A percentile compares a stretch with the other conserved stretches of the same genome.
Conservation (phyloP, 2,888 invertebrate genomes). For the Parnassius orleans region DNA sequence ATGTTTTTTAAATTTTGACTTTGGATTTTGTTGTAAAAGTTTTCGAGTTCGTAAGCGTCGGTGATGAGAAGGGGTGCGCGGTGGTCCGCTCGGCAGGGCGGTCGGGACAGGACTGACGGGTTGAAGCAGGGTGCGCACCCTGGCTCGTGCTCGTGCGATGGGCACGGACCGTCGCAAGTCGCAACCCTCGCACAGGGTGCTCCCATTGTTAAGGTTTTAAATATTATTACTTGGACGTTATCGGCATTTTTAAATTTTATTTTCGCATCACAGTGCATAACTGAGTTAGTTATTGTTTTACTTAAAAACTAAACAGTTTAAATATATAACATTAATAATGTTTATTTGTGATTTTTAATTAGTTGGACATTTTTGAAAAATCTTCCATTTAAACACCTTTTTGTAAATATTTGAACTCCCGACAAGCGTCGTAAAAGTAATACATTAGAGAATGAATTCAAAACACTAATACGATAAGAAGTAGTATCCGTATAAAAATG, state of each 20-base stretch:
- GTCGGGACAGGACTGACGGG: conserved; percentile 66
- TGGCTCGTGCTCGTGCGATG: conserved; percentile 66
- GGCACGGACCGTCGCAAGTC: conserved; percentile 48
- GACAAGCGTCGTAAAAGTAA: no score
- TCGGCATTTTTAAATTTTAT: background rate
- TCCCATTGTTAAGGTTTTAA: conserved; percentile 29
- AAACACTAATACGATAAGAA: no score
- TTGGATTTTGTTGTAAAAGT: conserved; percentile 34
- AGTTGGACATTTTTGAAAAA: no score
- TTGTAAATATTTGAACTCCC: no score
- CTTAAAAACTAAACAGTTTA: no score
- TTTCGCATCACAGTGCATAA: no score
- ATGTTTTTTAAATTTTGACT: conserved; percentile 24
- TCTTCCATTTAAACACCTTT: no score
- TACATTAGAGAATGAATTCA: no score
- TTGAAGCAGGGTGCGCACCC: conserved; percentile 59
- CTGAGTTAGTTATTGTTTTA: no score
- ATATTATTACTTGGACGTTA: conserved; percentile 17
- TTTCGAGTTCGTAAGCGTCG: conserved; percentile 30
- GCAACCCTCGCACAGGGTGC: conserved; percentile 57
- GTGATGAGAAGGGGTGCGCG: conserved; percentile 64
- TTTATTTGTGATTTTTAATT: no score
- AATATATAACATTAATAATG: no score
- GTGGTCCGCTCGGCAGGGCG: conserved; percentile 65
- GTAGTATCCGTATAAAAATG: no score